Evolutionary conservation across 2,797 vertebrate genomes (phyloP), one percentile per base, ranked within the genome.

Genomic region (Parambassis ranga): DNA sequence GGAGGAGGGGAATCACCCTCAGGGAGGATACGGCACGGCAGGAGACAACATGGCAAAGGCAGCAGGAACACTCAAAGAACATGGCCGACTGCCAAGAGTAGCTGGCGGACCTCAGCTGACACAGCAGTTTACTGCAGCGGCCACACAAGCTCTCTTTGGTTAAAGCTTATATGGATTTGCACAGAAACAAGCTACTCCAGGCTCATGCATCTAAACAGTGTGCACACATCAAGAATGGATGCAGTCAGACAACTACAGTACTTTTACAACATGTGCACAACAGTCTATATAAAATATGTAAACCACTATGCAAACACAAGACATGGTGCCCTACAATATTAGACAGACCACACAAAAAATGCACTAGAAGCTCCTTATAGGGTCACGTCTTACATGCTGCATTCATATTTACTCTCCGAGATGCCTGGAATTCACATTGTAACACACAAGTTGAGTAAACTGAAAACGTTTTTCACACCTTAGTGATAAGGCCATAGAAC

Each of bases 41-140:
- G 82, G 79, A 86, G 86, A 68, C 79, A 81, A 81, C 87, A 88
- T 59, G 81, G 83, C 68, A 85, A 65, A 84, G 60, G 72, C 65
- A 84, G 75, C 71, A 55, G 65, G 58, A 86, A 76, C 73, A 43
- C 69, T 84, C 37, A n/a, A 81, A 78, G 65, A 71, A 37, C 27
- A 49, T 87, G 83, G 81, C 52, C 3, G 6, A 53, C 65, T 57
- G 82, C 85, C 90, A 88, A 55, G 30, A 81, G 70, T 28, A 76
- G 73, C 74, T 81, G 58, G 74, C 41, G 10, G 74, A 81, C 78
- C 71, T 77, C 18, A 22, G 53, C 79, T 87, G 79, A 87, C 83
- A 61, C 79, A 77, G 76, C 77, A 72, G 69, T 84, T 75, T 52
- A 56, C 62, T 75, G 59, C 69, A 64, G 67, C 22, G 65, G 78